Evolutionary conservation across 1,140 invertebrate genomes (phyloP).

Genomic region (Sipha flava): DNA sequence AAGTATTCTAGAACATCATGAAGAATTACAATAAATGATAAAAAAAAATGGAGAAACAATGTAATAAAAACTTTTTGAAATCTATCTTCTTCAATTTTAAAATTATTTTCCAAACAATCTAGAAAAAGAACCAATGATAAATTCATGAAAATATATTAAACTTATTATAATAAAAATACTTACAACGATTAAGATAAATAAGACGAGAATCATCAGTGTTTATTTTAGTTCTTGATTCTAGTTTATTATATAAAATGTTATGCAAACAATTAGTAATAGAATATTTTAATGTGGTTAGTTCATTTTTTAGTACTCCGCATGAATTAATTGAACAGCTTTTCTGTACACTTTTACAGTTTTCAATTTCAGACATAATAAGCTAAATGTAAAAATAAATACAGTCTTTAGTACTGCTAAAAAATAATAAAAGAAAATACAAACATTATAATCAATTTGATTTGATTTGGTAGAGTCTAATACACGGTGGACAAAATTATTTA

Average conservation of each 20-base stretch:
- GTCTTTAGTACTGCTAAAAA: background rate
- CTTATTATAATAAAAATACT: background rate
- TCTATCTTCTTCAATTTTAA: background rate
- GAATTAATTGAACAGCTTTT: background rate
- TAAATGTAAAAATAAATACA: background rate
- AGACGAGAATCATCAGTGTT: background rate
- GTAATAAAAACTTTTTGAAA: background rate
- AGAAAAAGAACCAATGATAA: background rate
- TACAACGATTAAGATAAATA: background rate
- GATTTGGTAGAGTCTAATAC: background rate
- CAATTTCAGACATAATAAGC: slow-evolving; percentile 10
- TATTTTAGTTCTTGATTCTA: slow-evolving; percentile 3
- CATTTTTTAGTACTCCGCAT: background rate
- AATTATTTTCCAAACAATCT: background rate
- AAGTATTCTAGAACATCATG: background rate
- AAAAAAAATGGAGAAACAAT: background rate
- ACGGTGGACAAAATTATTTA: background rate
- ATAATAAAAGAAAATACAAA: background rate
- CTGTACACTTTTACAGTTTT: background rate
- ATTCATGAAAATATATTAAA: background rate
- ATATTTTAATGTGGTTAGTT: background rate
- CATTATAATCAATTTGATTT: background rate
- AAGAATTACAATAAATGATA: background rate
- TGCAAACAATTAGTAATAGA: background rate
- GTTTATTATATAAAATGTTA: background rate